Evolutionary conservation across 1,140 invertebrate species (phyloP).

Genomic region (Antheraea mylitta): DNA sequence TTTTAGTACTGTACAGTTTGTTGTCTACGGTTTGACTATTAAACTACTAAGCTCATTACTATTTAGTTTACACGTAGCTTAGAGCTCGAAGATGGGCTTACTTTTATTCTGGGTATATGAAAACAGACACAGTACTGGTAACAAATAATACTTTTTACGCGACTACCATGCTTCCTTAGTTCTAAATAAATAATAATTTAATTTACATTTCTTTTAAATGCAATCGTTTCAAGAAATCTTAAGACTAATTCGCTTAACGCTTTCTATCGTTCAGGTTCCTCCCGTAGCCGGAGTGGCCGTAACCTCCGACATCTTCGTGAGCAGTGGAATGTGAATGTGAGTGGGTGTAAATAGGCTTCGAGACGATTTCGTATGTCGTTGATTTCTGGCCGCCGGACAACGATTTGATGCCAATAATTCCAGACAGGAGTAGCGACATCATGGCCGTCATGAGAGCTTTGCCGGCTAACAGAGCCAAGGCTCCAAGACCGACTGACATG

Average conservation of each 20-base stretch:
- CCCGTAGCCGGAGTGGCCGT: slow-evolving; percentile 81
- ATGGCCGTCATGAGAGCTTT: slow-evolving; percentile 91
- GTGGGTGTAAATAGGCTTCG: slow-evolving; percentile 87
- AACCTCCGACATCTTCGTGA: slow-evolving; percentile 83
- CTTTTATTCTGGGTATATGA: no score
- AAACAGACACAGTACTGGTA: no score
- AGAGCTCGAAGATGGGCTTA: no score
- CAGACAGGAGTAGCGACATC: slow-evolving; percentile 88
- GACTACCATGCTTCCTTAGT: not conserved
- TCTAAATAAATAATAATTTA: slow-evolving; percentile 1
- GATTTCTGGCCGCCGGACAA: slow-evolving; percentile 84
- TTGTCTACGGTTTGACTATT: no score
- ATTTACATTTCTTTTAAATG: not conserved
- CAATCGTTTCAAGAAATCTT: not conserved
- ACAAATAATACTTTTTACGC: no score
- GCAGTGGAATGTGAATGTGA: slow-evolving; percentile 85
- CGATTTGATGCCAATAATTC: slow-evolving; percentile 87
- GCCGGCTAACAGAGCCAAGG: slow-evolving; percentile 87
- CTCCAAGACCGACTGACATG: slow-evolving; percentile 87
- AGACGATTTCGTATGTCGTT: slow-evolving; percentile 90
- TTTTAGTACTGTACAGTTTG: no score
- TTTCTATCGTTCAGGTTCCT: slow-evolving; percentile 64
- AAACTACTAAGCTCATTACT: no score
- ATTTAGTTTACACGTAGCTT: no score
- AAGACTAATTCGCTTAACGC: slow-evolving; percentile 25